phyloP scores from a whole-genome alignment of 2,888 invertebrate species.

The Eutolmus rufibarbis region DNA sequence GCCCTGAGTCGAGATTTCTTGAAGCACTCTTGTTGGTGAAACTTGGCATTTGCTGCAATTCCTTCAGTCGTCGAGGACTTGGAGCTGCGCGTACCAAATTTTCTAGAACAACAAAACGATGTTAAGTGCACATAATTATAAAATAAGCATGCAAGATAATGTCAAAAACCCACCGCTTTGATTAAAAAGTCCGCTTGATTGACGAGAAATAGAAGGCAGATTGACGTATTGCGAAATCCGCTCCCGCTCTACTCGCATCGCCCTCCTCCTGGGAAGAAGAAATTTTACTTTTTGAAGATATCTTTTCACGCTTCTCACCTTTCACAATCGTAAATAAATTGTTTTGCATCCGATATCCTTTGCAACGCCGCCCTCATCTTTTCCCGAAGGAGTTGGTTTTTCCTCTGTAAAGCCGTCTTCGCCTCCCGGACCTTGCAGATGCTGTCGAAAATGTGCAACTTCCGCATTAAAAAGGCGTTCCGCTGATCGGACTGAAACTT shows the following conservation, averaged over 20 bases:
- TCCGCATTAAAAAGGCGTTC: not conserved
- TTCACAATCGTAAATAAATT: not conserved
- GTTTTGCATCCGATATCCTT: not conserved
- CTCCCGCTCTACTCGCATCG: not conserved
- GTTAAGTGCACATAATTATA: not conserved
- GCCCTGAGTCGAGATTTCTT: not conserved
- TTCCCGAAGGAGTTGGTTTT: not conserved
- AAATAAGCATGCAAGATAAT: not conserved
- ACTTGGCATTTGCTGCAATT: not conserved
- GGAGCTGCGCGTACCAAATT: not conserved
- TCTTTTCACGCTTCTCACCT: not conserved
- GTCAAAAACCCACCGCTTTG: not conserved
- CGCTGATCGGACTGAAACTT: not conserved
- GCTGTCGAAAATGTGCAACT: not conserved
- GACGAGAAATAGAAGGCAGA: not conserved
- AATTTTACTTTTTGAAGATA: not conserved
- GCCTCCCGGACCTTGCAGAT: not conserved
- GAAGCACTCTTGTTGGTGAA: not conserved
- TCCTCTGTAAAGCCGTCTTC: not conserved
- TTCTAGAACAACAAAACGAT: not conserved
- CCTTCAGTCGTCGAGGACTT: not conserved
- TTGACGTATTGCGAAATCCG: not conserved
- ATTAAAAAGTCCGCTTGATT: not conserved
- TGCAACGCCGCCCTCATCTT: not conserved
- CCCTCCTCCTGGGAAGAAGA: not conserved